These are phyloP conservation scores for Empis stercorea DNA, from an alignment of 2,888 invertebrate genomes.

Conservation along the genomic window DNA sequence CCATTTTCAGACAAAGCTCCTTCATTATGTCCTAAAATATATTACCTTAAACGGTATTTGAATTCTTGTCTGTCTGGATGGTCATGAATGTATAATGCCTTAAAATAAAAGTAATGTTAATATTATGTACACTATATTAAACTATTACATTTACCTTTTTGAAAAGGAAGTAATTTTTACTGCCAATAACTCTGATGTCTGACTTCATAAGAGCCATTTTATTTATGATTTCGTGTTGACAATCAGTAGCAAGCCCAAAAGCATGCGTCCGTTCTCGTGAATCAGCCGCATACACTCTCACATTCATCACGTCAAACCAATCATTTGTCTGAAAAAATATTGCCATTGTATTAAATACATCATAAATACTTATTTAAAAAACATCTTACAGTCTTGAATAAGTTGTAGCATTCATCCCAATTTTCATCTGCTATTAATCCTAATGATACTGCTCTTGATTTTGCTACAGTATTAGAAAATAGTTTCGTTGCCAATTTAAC, in stretches of 20 bases:
- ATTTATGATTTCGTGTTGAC: constrained; percentile 8
- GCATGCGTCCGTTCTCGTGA: constrained; percentile 6
- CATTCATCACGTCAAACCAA: constrained; percentile 13
- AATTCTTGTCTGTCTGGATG: too few species aligned
- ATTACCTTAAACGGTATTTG: too few species aligned
- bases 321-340: constrained; percentile 10
- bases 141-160: constrained; percentile 1
- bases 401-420: background rate
- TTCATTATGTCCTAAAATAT: too few species aligned
- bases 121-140: too few species aligned
- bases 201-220: constrained; percentile 9
- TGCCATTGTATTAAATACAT: background rate
- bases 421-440: background rate
- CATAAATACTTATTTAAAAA: too few species aligned
- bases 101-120: too few species aligned
- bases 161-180: background rate
- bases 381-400: constrained; percentile 1
- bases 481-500: background rate
- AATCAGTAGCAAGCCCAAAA: constrained; percentile 9
- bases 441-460: background rate
- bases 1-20: too few species aligned
- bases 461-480: background rate
- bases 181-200: constrained; percentile 7
- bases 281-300: constrained; percentile 4
- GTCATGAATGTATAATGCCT: too few species aligned